Evolutionary conservation across 2,797 vertebrate species (phyloP).

Genomic region (Sebastes cheni): DNA sequence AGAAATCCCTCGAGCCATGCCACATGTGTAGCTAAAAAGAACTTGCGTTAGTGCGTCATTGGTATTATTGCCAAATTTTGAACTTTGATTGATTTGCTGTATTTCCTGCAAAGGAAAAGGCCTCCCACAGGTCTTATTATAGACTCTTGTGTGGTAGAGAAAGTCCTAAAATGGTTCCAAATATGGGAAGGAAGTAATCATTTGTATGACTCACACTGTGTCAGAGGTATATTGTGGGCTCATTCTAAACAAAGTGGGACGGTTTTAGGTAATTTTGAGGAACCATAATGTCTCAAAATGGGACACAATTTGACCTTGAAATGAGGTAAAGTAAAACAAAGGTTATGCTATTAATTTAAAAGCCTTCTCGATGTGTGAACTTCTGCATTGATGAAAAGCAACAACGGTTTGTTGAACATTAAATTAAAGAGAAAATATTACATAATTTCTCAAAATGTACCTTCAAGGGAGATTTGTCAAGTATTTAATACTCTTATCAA

Average conservation of each 20-base stretch:
- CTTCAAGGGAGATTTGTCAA: too few relatives aligned
- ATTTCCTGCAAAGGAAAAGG: neutral
- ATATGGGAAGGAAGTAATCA: slow-evolving; percentile 29
- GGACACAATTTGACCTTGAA: slow-evolving; percentile 8
- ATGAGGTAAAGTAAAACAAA: slow-evolving; percentile 27
- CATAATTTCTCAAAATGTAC: neutral
- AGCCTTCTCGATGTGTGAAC: neutral
- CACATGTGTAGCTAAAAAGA: neutral
- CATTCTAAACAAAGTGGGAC: slow-evolving; percentile 3
- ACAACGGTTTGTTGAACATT: neutral
- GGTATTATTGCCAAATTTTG: neutral
- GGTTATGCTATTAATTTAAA: slow-evolving; percentile 28
- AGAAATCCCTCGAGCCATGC: neutral
- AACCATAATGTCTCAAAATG: slow-evolving; percentile 23
- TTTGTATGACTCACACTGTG: slow-evolving; percentile 30
- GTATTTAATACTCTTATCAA: too few relatives aligned
- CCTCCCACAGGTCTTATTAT: slow-evolving; percentile 14
- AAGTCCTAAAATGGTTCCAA: slow-evolving; percentile 8
- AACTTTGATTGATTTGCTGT: neutral
- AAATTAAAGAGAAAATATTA: neutral
- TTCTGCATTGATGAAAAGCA: neutral
- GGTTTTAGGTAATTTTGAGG: slow-evolving; percentile 21
- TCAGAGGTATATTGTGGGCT: slow-evolving; percentile 11
- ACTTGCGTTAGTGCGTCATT: neutral
- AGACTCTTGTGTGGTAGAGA: neutral